phyloP scores from a whole-genome alignment of 2,888 invertebrate genomes.

The Ormyrus pomaceus region DNA sequence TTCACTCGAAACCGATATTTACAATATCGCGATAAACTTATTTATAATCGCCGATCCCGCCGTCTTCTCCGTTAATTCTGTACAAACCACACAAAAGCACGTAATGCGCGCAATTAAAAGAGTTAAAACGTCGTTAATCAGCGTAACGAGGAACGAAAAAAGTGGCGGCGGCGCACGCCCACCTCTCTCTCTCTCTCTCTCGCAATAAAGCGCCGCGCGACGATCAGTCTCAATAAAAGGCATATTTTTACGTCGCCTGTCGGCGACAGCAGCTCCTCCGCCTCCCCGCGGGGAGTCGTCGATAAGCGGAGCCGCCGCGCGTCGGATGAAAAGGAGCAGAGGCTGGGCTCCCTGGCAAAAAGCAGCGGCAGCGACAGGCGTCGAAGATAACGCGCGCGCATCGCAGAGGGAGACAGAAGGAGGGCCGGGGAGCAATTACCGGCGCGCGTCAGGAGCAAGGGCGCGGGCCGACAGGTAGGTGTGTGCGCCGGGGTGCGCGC shows the following conservation, averaged over 20 bases:
- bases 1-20: neutral
- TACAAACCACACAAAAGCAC: no score
- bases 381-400: neutral
- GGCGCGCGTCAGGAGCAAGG: conserved; percentile 34
- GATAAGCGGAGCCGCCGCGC: neutral
- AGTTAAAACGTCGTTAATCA: no score
- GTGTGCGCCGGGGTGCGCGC: neutral
- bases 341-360: no score
- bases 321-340: no score
- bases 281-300: neutral
- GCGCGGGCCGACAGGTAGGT: conserved; percentile 41
- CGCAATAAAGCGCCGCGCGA: neutral
- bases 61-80: no score
- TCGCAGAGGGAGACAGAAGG: neutral
- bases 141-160: no score
- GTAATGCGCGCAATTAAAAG: no score
- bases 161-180: no score
- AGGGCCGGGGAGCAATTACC: conserved; percentile 31
- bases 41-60: neutral
- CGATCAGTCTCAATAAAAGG: conserved; percentile 41
- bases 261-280: conserved; percentile 12
- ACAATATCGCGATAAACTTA: conserved; percentile 21
- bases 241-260: conserved; percentile 6
- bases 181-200: no score
- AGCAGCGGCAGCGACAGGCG: neutral